Evolutionary conservation across 2,113 vertebrate genomes (phyloP), one percentile per base, ranked within the genome.

Genomic region (Rhinopithecus roxellana): DNA sequence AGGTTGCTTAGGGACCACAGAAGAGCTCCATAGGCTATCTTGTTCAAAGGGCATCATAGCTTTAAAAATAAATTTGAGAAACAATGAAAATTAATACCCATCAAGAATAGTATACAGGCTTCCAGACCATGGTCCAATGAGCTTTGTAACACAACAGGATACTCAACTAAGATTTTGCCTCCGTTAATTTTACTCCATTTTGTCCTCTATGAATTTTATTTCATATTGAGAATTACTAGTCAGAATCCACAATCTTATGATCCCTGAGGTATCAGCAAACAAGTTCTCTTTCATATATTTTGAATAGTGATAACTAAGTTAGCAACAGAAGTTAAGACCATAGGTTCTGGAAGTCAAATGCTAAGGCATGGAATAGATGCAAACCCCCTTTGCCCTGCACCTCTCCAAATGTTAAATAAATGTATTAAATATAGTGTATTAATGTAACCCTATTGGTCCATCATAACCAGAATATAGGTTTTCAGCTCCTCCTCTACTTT

Each of bases 281-380:
- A 78, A 52, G 43, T 64, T 77, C 5, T 81, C 30, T 84, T 90
- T 57, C 27, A 16, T 70, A 35, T 59, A 48, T 75, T 82, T 92
- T 92, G 30, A 95, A 61, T n/a, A 82, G 30, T 88, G 50, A 75
- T 79, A 64, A 55, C 52, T 92, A 57, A 92, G 17, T 92, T 75
- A 13, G 38, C n/a, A 88, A 82, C 22, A 67, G n/a, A 92, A 90
- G 22, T 90, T 59, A 69, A 67, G 45, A 88, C 20, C 17, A 45
- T 64, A 74, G 30, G 35, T 57, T 82, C 23, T 77, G 23, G 55
- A 89, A 69, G 32, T 59, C 35, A 89, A 61, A 78, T 70, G 14
- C 18, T 70, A 83, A 69, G 64, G 16, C 43, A 81, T 81, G n/a
- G 40, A 79, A 90, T 35, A 43, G 35, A 52, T 52, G 18, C 10